Conservation (phyloP, 2,888 invertebrate species). For the Aphidius colemani region DNA sequence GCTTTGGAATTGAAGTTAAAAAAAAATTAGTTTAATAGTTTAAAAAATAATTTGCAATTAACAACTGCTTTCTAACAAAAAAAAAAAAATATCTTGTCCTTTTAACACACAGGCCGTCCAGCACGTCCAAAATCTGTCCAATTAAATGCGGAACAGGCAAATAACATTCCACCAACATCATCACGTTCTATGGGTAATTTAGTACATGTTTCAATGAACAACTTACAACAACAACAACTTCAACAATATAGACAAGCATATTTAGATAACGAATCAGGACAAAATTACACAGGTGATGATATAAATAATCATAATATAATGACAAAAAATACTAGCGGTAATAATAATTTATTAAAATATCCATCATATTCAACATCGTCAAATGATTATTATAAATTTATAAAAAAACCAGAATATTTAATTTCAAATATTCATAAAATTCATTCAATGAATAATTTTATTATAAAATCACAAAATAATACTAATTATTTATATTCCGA, state of each 20-base stretch:
- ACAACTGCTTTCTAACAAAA: constrained; percentile 54
- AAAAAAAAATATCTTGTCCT: not conserved
- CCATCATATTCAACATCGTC: constrained; percentile 21
- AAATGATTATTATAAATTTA: constrained; percentile 8
- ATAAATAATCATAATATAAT: constrained; percentile 27
- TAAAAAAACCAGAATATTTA: too few species aligned
- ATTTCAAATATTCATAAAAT: too few species aligned
- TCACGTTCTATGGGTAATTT: constrained; percentile 58
- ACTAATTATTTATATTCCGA: too few species aligned
- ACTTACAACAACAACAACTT: constrained; percentile 43
- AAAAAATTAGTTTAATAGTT: too few species aligned
- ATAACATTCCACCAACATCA: constrained; percentile 44
- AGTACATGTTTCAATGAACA: constrained; percentile 29
- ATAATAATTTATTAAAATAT: too few species aligned
- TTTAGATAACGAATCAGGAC: constrained; percentile 48
- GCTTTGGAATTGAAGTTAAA: too few species aligned
- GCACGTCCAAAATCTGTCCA: constrained; percentile 57
- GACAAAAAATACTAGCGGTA: not conserved
- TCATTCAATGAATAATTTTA: too few species aligned
- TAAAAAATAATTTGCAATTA: constrained; percentile 35
- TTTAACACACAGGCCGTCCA: constrained; percentile 49
- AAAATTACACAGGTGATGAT: constrained; percentile 49
- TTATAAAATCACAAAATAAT: too few species aligned
- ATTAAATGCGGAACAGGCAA: constrained; percentile 46
- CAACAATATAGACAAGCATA: constrained; percentile 54